Base-by-base conservation (phyloP, 2,888 invertebrate genomes). In the Xylota segnis region DNA sequence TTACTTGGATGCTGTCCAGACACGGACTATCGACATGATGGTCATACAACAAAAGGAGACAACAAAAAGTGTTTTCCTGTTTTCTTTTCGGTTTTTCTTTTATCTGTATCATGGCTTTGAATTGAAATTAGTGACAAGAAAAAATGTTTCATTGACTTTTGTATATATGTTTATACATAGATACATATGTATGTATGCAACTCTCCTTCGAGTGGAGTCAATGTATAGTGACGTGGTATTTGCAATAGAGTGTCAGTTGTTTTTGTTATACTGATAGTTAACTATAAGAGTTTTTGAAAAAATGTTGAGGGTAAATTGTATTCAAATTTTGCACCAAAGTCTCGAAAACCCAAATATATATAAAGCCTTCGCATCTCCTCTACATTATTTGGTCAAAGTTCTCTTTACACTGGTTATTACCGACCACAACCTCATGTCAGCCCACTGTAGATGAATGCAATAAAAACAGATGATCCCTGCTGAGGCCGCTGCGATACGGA, bases 11-110 rank as follows among this genome's bases (percentile, higher is more conserved):
- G 34, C 7, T 65, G 5, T 75, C 34, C 63, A 32, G 32, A 63
- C 63, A 52, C 18, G 5, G 61, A 29, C 18, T 58, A 61, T 56
- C 56, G 27, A 65, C 52, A 52, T n/a, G 40, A 34, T 54, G 27
- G 54, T 27, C 37, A 68, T 23, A 5, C 52, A 14, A 32, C n/a
- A 63, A 52, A 63, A 9, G 52, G 23, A 23, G 23, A 2, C 16
- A 52, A 32, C 12, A 27, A 40, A 29, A 45, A 16, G 54, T 34
- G n/a, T 50, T 32, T 23, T 45, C 10, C 27, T 23, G 43, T 56
- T 70, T 40, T 34, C 32, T 37, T 43, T 45, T 52, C 27, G 65
- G 32, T 50, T 52, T 40, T 40, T 40, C 16, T 34, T 43, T 45
- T 23, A 32, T 43, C 14, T 54, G 5, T 52, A 18, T 66, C 14